Percentiles rank a stretch among this genome's conserved stretches.
Evolutionary conservation across 2,113 vertebrate genomes (phyloP).

Genomic region (Trematomus loennbergii): DNA sequence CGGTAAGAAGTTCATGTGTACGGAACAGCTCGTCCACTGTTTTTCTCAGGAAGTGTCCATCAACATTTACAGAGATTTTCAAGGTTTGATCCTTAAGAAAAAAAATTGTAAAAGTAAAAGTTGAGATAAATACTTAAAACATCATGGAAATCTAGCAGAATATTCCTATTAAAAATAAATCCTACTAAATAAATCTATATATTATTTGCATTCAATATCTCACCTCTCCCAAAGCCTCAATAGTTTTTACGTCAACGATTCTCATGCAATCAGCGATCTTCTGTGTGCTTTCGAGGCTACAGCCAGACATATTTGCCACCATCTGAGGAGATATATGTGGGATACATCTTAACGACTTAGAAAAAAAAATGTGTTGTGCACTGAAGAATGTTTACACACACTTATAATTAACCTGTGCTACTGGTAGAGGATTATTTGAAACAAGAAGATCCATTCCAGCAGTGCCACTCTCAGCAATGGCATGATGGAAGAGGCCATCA

Average conservation of each 20-base stretch:
- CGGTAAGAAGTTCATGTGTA: constrained; percentile 47
- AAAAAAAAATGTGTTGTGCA: neutral
- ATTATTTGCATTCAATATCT: constrained; percentile 14
- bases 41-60: constrained; percentile 67
- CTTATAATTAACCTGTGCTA: constrained; percentile 37
- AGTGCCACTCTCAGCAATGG: constrained; percentile 89
- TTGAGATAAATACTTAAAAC: neutral
- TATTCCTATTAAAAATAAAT: neutral
- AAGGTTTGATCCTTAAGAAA: neutral
- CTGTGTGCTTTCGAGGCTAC: constrained; percentile 76
- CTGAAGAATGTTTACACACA: neutral
- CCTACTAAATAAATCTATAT: too few species aligned
- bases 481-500: constrained; percentile 85
- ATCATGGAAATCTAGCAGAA: neutral
- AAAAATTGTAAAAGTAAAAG: neutral
- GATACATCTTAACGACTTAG: neutral
- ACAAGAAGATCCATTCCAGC: constrained; percentile 53
- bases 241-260: constrained; percentile 56
- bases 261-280: constrained; percentile 80
- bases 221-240: constrained; percentile 38
- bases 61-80: neutral
- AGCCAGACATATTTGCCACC: constrained; percentile 76
- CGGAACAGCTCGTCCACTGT: constrained; percentile 45
- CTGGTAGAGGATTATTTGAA: constrained; percentile 36
- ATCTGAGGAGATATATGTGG: constrained; percentile 56